A percentile compares a stretch with the other conserved stretches of the same genome.
Evolutionary conservation across 2,797 vertebrate species (phyloP).

Genomic region (Pseudomugil gertrudae): DNA sequence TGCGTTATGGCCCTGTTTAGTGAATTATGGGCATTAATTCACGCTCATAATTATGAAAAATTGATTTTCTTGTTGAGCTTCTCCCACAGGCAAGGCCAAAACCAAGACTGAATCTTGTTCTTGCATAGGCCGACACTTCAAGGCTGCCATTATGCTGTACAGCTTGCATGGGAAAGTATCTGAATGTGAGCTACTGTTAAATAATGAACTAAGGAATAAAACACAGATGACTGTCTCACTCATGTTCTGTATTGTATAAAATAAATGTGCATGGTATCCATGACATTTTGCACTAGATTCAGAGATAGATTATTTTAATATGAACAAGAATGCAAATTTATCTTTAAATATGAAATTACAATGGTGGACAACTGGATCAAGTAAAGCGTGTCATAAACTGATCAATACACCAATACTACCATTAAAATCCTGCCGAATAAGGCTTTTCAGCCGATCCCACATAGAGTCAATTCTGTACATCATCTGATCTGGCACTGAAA

Average conservation of each 20-base stretch:
- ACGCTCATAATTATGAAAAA: conserved; percentile 68
- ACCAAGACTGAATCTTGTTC: conserved; percentile 41
- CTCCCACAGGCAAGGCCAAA: conserved; percentile 49
- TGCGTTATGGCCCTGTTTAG: conserved; percentile 42
- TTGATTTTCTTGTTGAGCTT: conserved; percentile 63
- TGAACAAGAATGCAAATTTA: not conserved
- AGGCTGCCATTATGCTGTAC: conserved; percentile 34
- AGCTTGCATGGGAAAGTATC: conserved; percentile 56
- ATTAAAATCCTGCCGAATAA: too few relatives aligned
- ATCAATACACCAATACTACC: too few relatives aligned
- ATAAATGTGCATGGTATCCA: not conserved
- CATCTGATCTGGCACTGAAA: too few relatives aligned
- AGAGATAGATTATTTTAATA: not conserved
- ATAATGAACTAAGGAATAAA: conserved; percentile 13
- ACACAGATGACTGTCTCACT: not conserved
- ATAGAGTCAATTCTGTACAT: too few relatives aligned
- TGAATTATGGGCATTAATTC: conserved; percentile 66
- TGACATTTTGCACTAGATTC: not conserved
- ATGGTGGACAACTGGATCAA: too few relatives aligned
- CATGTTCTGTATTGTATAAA: not conserved
- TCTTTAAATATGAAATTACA: not conserved
- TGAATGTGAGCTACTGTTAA: conserved; percentile 40
- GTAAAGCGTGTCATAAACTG: too few relatives aligned
- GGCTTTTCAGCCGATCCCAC: too few relatives aligned
- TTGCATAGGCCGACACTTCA: conserved; percentile 55